Conservation (phyloP, 2,113 vertebrate genomes). For the Catagonus wagneri region DNA sequence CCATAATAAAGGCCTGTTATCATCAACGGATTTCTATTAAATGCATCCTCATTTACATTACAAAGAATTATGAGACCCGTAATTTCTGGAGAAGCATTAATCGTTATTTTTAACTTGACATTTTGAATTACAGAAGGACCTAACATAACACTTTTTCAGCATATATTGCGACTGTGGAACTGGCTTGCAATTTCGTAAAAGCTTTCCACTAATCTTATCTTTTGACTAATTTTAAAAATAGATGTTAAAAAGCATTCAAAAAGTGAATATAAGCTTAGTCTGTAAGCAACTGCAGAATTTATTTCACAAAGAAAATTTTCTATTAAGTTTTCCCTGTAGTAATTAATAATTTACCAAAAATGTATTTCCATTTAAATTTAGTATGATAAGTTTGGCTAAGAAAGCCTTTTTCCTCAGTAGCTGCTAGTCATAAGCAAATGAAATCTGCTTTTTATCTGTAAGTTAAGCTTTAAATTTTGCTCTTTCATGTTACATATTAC, state of each 20-base stretch:
- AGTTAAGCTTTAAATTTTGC: slow-evolving; percentile 15
- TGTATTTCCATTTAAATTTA: slow-evolving; percentile 9
- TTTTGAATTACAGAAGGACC: slow-evolving; percentile 34
- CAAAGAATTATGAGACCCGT: slow-evolving; percentile 22
- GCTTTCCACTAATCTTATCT: slow-evolving; percentile 45
- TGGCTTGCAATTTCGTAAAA: slow-evolving; percentile 14
- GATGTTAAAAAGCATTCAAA: not conserved
- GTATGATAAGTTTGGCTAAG: not conserved
- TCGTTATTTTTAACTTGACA: slow-evolving; percentile 36
- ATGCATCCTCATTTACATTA: slow-evolving; percentile 42
- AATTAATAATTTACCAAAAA: slow-evolving; percentile 43
- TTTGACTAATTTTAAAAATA: slow-evolving; percentile 47
- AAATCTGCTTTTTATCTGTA: slow-evolving; percentile 40
- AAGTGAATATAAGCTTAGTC: slow-evolving; percentile 24
- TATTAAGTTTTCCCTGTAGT: not conserved
- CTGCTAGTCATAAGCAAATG: slow-evolving; percentile 21
- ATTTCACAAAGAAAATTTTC: slow-evolving; percentile 26
- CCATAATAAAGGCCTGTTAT: slow-evolving; percentile 34
- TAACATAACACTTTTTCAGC: not conserved
- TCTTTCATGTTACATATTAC: not conserved
- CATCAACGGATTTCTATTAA: slow-evolving; percentile 40
- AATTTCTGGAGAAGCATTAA: slow-evolving; percentile 13
- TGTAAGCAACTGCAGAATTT: slow-evolving; percentile 16
- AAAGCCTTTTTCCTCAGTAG: not conserved
- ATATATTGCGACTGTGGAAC: not conserved